A percentile compares a stretch with the other conserved stretches of the same genome.
phyloP scores from a whole-genome alignment of 2,797 vertebrate genomes.

The Novumbra hubbsi region DNA sequence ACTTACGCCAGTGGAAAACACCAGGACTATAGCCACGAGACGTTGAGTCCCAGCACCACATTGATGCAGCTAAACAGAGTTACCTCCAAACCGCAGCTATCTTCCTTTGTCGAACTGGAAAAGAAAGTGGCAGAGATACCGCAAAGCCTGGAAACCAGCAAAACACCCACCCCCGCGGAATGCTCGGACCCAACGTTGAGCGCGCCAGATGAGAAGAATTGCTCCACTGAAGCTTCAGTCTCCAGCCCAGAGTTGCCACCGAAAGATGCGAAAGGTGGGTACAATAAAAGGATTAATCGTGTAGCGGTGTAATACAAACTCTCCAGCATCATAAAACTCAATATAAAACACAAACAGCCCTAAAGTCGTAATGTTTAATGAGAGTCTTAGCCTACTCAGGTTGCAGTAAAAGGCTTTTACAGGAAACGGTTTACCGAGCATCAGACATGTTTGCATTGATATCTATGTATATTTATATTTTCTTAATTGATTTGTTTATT shows the following conservation, averaged over 20 bases:
- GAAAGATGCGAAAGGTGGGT: slow-evolving; percentile 98
- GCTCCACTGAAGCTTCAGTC: slow-evolving; percentile 84
- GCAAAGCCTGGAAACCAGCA: slow-evolving; percentile 78
- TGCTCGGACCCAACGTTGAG: slow-evolving; percentile 86
- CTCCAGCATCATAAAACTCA: slow-evolving; percentile 86
- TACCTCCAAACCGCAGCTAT: slow-evolving; percentile 87
- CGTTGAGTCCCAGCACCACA: slow-evolving; percentile 89
- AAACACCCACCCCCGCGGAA: slow-evolving; percentile 80
- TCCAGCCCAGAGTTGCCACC: slow-evolving; percentile 93
- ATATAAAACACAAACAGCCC: slow-evolving; percentile 90
- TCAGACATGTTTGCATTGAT: slow-evolving; percentile 51
- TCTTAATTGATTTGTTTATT: background rate
- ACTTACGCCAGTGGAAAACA: slow-evolving; percentile 93
- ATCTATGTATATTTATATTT: background rate
- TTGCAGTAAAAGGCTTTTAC: slow-evolving; percentile 74
- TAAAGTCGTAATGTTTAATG: slow-evolving; percentile 90
- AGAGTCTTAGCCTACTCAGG: slow-evolving; percentile 73
- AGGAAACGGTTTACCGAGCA: slow-evolving; percentile 60
- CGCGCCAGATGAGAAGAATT: slow-evolving; percentile 83
- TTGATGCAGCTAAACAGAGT: slow-evolving; percentile 90
- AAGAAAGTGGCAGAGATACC: slow-evolving; percentile 84
- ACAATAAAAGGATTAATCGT: slow-evolving; percentile 84
- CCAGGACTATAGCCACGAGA: slow-evolving; percentile 91
- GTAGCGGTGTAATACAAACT: slow-evolving; percentile 81
- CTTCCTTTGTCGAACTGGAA: slow-evolving; percentile 84